Evolutionary conservation across 2,113 vertebrate genomes (phyloP), one percentile per base, ranked within the genome.

Genomic region (Dipodomys merriami): DNA sequence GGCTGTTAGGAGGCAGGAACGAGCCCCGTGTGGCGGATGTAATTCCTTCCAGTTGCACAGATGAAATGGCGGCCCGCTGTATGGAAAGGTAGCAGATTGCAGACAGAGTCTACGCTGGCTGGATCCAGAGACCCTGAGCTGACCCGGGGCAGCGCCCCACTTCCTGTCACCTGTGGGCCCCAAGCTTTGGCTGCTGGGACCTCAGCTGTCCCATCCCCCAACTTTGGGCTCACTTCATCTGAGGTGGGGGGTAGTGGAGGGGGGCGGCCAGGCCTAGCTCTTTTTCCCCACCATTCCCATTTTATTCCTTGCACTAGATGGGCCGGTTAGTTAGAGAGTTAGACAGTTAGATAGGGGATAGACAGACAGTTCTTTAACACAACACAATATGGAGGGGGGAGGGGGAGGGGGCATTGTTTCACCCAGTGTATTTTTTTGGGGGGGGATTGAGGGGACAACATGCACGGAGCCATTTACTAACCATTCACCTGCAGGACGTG

Each of bases 401-500:
- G n/a, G 49, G 46, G 27, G 49, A 53, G 49, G 53, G 53, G 15
- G 53, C 15, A 13, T 13, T 57, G 53, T 57, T 57, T 57, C 16
- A 57, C 53, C 53, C 12, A 53, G 12, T 53, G 15, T 12, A 49
- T 49, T 57, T 57, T 57, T 57, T 57, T 57, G 3, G 2, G 73
- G 71, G 16, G n/a, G 22, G 30, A 97, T 88, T 69, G 88, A 91
- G 94, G 96, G 97, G 97, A 96, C 96, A 96, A 96, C 98, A 97
- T 96, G 97, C 72, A 93, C 0, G 85, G 94, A 96, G 96, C 90
- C 97, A 98, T 98, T 98, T 99, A 99, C 99, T 99, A 99, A 99
- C 99, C 99, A 99, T 99, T 99, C 99, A 99, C 99, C 99, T 99
- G 99, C 98, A 99, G 99, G 98, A 99, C 98, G 98, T 99, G 99